Conservation (phyloP, 2,888 invertebrate species). For the Digitonthophagus gazella region DNA sequence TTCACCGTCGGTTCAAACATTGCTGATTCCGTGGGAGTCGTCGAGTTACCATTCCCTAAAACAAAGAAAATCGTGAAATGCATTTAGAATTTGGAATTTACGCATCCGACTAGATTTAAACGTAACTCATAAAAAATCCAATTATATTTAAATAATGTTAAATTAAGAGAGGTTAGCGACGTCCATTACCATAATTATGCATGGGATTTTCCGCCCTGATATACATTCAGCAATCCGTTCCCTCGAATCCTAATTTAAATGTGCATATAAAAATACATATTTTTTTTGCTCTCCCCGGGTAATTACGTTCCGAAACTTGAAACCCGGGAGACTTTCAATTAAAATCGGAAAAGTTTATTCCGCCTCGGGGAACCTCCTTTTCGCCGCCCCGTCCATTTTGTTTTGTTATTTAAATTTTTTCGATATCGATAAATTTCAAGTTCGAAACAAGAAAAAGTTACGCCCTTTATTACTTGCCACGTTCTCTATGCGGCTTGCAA, state of each 20-base stretch:
- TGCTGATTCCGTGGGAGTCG: not conserved
- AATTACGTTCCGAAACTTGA: not conserved
- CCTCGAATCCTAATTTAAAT: not conserved
- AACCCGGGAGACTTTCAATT: slow-evolving; percentile 1
- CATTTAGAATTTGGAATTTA: no score
- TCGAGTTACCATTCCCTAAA: not conserved
- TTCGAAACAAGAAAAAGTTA: slow-evolving; percentile 12
- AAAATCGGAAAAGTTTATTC: slow-evolving; percentile 17
- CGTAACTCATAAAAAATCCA: slow-evolving; percentile 13
- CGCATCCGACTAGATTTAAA: slow-evolving; percentile 9
- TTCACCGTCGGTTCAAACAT: not conserved
- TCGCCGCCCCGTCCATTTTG: slow-evolving; percentile 7
- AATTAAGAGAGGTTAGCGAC: slow-evolving; percentile 10
- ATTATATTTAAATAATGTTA: slow-evolving; percentile 18
- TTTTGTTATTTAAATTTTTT: slow-evolving; percentile 18
- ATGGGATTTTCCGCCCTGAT: slow-evolving; percentile 20
- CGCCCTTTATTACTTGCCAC: slow-evolving; percentile 6
- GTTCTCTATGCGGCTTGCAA: not conserved
- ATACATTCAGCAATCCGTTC: slow-evolving; percentile 12
- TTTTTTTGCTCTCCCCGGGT: not conserved
- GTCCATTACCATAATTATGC: slow-evolving; percentile 20
- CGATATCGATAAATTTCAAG: slow-evolving; percentile 14
- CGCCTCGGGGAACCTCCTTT: not conserved
- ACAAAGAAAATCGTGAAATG: slow-evolving; percentile 6
- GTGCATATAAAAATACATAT: not conserved